Conservation (phyloP, 1,140 invertebrate genomes). For the Ips typographus region DNA sequence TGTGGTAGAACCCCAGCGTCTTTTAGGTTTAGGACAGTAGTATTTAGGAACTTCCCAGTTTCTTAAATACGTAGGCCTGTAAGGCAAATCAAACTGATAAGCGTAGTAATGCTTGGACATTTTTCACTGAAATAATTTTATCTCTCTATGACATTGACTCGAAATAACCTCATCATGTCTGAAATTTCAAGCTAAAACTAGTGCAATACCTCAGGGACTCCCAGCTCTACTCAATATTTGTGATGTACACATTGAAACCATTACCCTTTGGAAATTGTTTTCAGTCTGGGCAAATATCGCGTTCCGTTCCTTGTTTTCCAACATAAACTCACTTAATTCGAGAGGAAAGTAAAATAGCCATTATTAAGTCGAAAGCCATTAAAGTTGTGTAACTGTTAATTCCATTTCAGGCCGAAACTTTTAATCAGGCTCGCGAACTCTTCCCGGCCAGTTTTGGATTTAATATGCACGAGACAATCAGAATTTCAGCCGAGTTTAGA, state of each 20-base stretch:
- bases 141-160: not conserved
- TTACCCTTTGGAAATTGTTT: not conserved
- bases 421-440: slow-evolving; percentile 22
- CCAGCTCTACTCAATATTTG: slow-evolving; percentile 3
- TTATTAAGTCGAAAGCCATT: slow-evolving; percentile 26
- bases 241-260: slow-evolving; percentile 9
- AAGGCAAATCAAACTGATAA: slow-evolving; percentile 35
- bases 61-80: slow-evolving; percentile 49
- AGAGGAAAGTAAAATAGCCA: slow-evolving; percentile 8
- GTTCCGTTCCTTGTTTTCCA: not conserved
- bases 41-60: slow-evolving; percentile 70
- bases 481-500: slow-evolving; percentile 25
- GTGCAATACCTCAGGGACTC: slow-evolving; percentile 6
- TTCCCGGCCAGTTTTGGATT: slow-evolving; percentile 22
- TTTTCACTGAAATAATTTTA: slow-evolving; percentile 5
- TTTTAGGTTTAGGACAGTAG: slow-evolving; percentile 52
- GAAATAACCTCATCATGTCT: not conserved
- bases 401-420: slow-evolving; percentile 23
- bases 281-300: too few species aligned
- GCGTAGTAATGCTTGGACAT: slow-evolving; percentile 33
- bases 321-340: not conserved
- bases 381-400: slow-evolving; percentile 33
- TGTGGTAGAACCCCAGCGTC: slow-evolving; percentile 50
- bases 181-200: not conserved
- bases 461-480: slow-evolving; percentile 31